Conservation (phyloP, 2,888 invertebrate species). For the Lochmaea capreae region DNA sequence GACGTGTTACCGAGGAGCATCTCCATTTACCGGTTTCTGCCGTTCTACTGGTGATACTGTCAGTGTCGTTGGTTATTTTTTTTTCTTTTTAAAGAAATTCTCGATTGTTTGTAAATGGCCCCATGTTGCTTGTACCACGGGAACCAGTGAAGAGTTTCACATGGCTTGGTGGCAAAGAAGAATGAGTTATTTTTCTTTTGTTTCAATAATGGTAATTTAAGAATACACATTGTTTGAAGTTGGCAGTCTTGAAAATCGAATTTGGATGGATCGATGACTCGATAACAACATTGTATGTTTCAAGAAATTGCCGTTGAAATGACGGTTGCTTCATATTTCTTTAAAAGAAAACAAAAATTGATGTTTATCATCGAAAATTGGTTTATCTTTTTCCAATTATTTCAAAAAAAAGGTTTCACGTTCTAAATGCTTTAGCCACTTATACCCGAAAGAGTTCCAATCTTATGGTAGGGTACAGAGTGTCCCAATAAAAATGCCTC, state of each 20-base stretch:
- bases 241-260: background rate
- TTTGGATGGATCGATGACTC: background rate
- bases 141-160: constrained; percentile 31
- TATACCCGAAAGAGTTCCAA: too few species aligned
- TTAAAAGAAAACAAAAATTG: too few species aligned
- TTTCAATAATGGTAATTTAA: constrained; percentile 17
- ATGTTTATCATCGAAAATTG: too few species aligned
- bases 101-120: constrained; percentile 34
- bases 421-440: too few species aligned
- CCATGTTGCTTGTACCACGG: constrained; percentile 32
- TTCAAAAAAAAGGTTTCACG: too few species aligned
- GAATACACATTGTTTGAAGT: background rate
- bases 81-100: constrained; percentile 24
- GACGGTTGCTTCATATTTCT: too few species aligned
- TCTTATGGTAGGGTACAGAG: too few species aligned
- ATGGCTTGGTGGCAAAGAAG: constrained; percentile 19
- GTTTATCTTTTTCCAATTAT: too few species aligned
- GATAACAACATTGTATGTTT: background rate
- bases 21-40: constrained; percentile 52
- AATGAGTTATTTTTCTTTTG: constrained; percentile 30
- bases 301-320: too few species aligned
- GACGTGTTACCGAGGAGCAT: constrained; percentile 48
- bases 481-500: too few species aligned
- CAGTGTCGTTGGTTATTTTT: constrained; percentile 28
- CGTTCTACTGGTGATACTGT: constrained; percentile 33